Conservation (phyloP, 2,797 vertebrate genomes). For the Mormyrus proboscirostris region DNA sequence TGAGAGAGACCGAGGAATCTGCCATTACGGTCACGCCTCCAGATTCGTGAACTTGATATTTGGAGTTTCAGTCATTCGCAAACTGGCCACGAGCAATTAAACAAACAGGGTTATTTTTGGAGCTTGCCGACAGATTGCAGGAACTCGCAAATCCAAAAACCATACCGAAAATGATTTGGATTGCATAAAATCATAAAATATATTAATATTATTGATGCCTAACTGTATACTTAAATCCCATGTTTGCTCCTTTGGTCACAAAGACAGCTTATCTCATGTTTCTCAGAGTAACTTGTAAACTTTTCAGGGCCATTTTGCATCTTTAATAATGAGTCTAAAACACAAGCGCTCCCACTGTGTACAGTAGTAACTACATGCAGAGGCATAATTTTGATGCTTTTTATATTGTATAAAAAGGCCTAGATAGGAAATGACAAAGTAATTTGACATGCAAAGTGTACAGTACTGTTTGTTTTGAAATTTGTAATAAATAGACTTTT, state of each 20-base stretch:
- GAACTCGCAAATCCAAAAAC: background rate
- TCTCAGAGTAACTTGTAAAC: background rate
- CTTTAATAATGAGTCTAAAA: background rate
- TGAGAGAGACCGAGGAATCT: background rate
- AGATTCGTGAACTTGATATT: background rate
- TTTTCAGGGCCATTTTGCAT: background rate
- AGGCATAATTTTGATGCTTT: background rate
- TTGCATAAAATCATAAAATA: background rate
- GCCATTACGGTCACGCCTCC: background rate
- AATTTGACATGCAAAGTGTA: background rate
- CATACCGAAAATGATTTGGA: background rate
- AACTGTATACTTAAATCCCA: background rate
- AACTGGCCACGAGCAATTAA: background rate
- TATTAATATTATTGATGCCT: background rate
- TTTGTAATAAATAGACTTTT: background rate
- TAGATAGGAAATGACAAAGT: background rate
- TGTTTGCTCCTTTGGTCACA: background rate
- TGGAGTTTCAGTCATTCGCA: background rate
- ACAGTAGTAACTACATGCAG: background rate
- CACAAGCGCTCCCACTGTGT: background rate
- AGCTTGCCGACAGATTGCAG: background rate
- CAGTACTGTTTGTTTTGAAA: background rate
- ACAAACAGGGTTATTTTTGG: background rate
- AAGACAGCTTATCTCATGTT: background rate
- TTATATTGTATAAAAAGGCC: background rate